Evolutionary conservation across 2,113 vertebrate genomes (phyloP).

Genomic region (Ariopsis seemanni): DNA sequence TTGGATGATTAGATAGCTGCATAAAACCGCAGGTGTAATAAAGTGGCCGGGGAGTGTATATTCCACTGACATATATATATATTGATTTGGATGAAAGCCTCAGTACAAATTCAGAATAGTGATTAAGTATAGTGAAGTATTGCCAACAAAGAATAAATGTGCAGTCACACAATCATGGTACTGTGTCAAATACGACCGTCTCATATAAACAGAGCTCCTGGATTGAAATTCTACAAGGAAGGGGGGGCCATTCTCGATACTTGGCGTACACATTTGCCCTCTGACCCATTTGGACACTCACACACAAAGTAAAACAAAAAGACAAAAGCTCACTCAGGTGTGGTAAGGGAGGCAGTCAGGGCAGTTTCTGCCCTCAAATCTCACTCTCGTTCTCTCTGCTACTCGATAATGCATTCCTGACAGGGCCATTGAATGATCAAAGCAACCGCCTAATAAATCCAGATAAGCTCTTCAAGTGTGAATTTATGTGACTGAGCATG

Average conservation of each 20-base stretch:
- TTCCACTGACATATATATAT: neutral
- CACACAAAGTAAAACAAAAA: slow-evolving; percentile 13
- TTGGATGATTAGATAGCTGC: too few species aligned
- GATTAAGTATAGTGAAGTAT: neutral
- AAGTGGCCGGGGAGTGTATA: too few species aligned
- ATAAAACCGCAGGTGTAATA: too few species aligned
- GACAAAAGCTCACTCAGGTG: neutral
- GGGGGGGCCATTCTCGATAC: neutral
- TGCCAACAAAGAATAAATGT: neutral
- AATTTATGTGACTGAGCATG: neutral
- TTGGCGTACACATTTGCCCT: neutral
- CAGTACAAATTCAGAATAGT: neutral
- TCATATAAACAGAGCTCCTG: neutral
- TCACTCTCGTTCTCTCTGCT: neutral
- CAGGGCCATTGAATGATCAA: slow-evolving; percentile 18
- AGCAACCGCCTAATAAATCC: neutral
- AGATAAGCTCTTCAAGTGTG: neutral
- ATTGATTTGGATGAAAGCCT: neutral
- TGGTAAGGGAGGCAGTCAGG: neutral
- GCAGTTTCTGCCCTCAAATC: slow-evolving; percentile 7
- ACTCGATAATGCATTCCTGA: neutral
- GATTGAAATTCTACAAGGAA: neutral
- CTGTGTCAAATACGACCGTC: neutral
- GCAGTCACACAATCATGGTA: neutral
- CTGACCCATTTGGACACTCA: neutral